These are phyloP conservation scores for Rutilus rutilus DNA, from an alignment of 2,113 vertebrate genomes.

Conservation along the genomic window DNA sequence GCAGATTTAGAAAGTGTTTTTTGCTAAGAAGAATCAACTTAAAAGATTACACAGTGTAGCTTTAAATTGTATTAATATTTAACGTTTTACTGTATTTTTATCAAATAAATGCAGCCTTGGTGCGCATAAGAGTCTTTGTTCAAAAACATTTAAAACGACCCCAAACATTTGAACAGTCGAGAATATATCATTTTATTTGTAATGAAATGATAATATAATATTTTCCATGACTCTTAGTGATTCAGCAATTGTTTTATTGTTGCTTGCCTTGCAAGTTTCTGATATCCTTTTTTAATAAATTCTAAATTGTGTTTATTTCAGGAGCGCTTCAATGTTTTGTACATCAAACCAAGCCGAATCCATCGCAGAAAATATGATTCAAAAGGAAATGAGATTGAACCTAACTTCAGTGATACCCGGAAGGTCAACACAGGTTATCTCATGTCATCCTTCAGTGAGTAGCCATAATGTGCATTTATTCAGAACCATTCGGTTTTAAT, in stretches of 20 bases:
- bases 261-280: too few relatives aligned
- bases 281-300: not conserved
- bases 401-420: constrained; percentile 84
- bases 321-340: constrained; percentile 83
- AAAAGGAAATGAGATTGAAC: constrained; percentile 83
- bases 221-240: not conserved
- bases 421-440: constrained; percentile 90
- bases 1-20: too few relatives aligned
- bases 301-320: constrained; percentile 54
- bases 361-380: constrained; percentile 82
- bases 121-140: not conserved
- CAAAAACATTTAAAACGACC: too few relatives aligned
- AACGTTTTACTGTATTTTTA: not conserved
- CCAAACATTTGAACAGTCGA: not conserved
- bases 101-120: not conserved
- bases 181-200: not conserved
- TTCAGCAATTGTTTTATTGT: not conserved
- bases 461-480: not conserved
- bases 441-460: constrained; percentile 90
- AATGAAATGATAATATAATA: not conserved
- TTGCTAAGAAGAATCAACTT: too few relatives aligned
- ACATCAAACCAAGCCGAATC: constrained; percentile 76
- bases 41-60: too few relatives aligned
- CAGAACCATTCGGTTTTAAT: not conserved
- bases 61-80: not conserved